These are phyloP conservation scores for Phymatocera aterrima DNA, from an alignment of 2,888 invertebrate genomes.

Conservation along the genomic window DNA sequence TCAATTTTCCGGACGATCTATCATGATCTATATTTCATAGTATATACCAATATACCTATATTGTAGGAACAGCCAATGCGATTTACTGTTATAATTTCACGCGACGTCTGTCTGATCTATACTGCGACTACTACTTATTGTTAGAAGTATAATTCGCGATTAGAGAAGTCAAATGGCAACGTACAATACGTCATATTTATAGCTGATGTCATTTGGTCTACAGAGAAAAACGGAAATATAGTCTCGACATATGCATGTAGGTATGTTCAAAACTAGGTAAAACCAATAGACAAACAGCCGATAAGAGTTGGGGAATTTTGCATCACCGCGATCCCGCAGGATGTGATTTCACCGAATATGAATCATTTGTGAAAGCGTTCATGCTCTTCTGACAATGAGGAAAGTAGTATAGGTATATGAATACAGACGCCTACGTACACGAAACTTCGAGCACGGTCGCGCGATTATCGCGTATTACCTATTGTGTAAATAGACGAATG, in stretches of 20 bases:
- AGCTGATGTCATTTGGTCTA: conserved; percentile 14
- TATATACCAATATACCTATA: too few species aligned
- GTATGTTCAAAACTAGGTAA: not conserved
- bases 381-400: too few species aligned
- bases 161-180: not conserved
- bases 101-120: too few species aligned
- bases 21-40: too few species aligned
- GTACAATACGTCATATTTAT: not conserved
- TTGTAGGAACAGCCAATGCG: too few species aligned
- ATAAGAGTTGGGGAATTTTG: conserved; percentile 34
- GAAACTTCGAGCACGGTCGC: too few species aligned
- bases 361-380: conserved; percentile 26
- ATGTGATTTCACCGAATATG: conserved; percentile 29
- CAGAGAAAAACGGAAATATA: not conserved
- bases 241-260: not conserved
- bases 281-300: conserved; percentile 6
- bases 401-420: too few species aligned
- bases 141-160: not conserved
- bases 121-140: too few species aligned
- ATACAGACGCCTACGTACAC: too few species aligned
- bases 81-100: too few species aligned
- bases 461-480: too few species aligned
- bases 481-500: too few species aligned
- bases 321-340: not conserved
- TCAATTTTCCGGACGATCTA: not conserved